These are phyloP conservation scores for Siderastrea radians DNA, from an alignment of 92 coral and sea anemone genomes.

Conservation along the genomic window DNA sequence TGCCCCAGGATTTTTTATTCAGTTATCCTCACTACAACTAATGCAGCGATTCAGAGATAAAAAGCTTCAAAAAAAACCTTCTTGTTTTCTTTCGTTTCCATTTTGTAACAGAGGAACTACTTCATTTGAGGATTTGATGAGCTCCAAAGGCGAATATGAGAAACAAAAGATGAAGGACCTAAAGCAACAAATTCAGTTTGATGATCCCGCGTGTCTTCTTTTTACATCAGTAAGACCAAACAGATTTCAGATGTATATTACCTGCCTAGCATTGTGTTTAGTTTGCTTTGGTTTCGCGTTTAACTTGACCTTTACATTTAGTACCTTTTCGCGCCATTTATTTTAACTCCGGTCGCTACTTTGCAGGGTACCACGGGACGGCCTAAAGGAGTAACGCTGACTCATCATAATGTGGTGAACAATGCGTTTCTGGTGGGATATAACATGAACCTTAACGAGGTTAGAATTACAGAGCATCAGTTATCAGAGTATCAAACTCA, in stretches of 20 bases:
- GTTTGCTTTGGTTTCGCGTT: no score
- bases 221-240: conserved; percentile 83
- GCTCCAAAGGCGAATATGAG: conserved; percentile 67
- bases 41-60: no score
- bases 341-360: neutral
- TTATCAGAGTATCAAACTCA: no score
- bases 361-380: conserved; percentile 93
- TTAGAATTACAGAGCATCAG: neutral
- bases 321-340: neutral
- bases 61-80: no score
- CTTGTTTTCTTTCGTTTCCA: neutral
- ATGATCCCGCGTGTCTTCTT: conserved; percentile 92
- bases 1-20: no score
- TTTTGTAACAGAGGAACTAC: conserved; percentile 45
- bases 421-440: conserved; percentile 70
- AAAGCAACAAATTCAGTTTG: conserved; percentile 78
- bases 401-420: conserved; percentile 88
- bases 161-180: conserved; percentile 63
- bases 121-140: conserved; percentile 76
- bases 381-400: conserved; percentile 90
- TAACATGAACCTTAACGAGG: conserved; percentile 71
- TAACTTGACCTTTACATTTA: neutral
- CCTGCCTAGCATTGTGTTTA: no score
- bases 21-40: no score
- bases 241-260: no score